Evolutionary conservation across 30 jellyfish, hydroid and myxozoan species (phyloP).

Genomic region (Hydractinia echinata): DNA sequence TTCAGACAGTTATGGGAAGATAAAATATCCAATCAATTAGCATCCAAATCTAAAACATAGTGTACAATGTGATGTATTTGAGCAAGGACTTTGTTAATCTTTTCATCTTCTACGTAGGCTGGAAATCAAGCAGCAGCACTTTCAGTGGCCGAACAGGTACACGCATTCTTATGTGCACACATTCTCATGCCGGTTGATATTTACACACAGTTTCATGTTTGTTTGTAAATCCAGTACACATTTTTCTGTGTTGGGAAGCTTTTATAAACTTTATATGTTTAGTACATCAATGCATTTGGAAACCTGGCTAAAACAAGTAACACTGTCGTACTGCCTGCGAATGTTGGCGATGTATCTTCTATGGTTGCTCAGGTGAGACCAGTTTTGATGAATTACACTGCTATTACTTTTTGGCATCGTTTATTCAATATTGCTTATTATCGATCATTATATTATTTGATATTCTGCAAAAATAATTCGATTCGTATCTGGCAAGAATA

Average conservation of each 20-base stretch:
- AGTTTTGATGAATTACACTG: not conserved
- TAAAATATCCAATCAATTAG: no score
- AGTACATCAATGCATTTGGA: constrained; percentile 94
- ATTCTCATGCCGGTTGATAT: not conserved
- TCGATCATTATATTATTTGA: no score
- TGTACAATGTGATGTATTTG: no score
- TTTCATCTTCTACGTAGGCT: constrained; percentile 38
- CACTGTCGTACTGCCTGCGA: constrained; percentile 92
- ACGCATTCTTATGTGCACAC: not conserved
- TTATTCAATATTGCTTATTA: not conserved
- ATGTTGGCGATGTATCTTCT: constrained; percentile 88
- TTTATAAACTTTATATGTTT: not conserved
- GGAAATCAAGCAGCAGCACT: constrained; percentile 96
- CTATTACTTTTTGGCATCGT: not conserved
- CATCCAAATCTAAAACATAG: no score
- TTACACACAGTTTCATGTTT: not conserved
- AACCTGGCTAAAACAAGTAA: constrained; percentile 91
- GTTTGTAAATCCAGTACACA: not conserved
- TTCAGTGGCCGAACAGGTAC: constrained; percentile 95
- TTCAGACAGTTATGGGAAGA: no score
- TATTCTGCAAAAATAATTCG: no score
- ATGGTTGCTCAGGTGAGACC: constrained; percentile 93
- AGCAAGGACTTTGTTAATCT: no score
- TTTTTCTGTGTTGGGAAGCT: not conserved
- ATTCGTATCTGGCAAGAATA: not conserved